These are phyloP conservation scores for Mellilla xanthometata DNA, from an alignment of 2,888 invertebrate genomes.

Conservation along the genomic window DNA sequence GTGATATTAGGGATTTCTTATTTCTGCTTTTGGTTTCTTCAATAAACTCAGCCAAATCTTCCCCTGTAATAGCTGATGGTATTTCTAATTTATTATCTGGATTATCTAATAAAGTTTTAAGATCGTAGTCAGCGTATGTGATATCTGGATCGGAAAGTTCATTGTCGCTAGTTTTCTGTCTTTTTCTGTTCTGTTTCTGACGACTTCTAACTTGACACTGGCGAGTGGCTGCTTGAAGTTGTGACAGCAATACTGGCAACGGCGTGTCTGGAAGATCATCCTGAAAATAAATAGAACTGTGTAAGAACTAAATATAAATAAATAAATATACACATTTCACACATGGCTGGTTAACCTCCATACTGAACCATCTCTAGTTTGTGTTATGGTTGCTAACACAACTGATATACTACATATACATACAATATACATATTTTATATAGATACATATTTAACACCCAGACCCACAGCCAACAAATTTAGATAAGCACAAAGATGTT, in stretches of 20 bases:
- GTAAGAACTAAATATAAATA: too few species aligned
- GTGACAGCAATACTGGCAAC: conserved; percentile 66
- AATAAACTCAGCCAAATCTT: conserved; percentile 56
- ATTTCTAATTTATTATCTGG: conserved; percentile 54
- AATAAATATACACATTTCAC: too few species aligned
- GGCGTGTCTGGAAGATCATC: conserved; percentile 74
- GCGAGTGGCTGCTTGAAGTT: conserved; percentile 69
- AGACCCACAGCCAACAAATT: too few species aligned
- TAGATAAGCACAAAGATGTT: too few species aligned
- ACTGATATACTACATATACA: too few species aligned
- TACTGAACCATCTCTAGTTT: too few species aligned
- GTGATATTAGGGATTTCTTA: conserved; percentile 40
- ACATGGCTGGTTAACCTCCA: too few species aligned
- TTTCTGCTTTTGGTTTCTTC: conserved; percentile 58
- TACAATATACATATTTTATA: too few species aligned
- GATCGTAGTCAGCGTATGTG: conserved; percentile 50
- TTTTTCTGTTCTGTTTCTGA: conserved; percentile 60
- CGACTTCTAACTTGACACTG: conserved; percentile 59
- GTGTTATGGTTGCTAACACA: too few species aligned
- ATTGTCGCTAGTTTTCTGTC: conserved; percentile 63
- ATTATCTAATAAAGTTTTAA: conserved; percentile 53
- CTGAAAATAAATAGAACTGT: conserved; percentile 57
- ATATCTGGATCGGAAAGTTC: conserved; percentile 24
- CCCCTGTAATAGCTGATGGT: conserved; percentile 44
- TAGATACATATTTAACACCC: too few species aligned